Evolutionary conservation across 1,140 invertebrate genomes (phyloP).

Genomic region (Drosophila pseudoobscura): DNA sequence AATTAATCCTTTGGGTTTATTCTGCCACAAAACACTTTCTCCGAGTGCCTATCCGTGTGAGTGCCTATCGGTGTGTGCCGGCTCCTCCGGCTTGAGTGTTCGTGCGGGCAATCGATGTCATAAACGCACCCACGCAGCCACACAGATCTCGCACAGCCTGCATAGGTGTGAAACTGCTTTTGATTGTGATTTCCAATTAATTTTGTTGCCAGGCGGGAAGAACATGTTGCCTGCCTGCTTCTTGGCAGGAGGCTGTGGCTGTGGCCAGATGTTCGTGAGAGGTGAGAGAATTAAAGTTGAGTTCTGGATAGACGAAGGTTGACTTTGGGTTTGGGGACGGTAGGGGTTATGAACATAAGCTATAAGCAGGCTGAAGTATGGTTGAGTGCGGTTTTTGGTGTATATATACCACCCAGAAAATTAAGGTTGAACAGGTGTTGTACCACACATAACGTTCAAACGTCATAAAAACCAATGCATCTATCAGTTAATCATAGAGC

Average conservation of each 20-base stretch:
- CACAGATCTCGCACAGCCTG: too few relatives aligned
- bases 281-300: constrained; percentile 5
- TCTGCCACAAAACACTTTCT: constrained; percentile 25
- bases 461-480: too few relatives aligned
- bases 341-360: constrained; percentile 10
- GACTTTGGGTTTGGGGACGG: too few relatives aligned
- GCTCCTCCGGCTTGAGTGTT: constrained; percentile 28
- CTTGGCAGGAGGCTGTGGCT: constrained; percentile 21
- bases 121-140: constrained; percentile 53
- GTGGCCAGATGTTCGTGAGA: not conserved
- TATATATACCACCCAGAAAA: too few relatives aligned
- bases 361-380: constrained; percentile 2
- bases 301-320: not conserved
- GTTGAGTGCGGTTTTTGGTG: not conserved
- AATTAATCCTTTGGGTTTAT: constrained; percentile 77
- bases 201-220: constrained; percentile 31
- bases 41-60: not conserved
- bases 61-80: not conserved
- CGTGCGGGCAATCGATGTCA: constrained; percentile 77
- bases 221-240: constrained; percentile 55
- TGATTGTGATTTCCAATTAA: constrained; percentile 74
- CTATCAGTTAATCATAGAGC: too few relatives aligned
- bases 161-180: constrained; percentile 67
- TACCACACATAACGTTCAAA: too few relatives aligned
- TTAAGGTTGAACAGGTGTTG: too few relatives aligned